phyloP scores from a whole-genome alignment of 2,888 invertebrate genomes.

The Actias luna region DNA sequence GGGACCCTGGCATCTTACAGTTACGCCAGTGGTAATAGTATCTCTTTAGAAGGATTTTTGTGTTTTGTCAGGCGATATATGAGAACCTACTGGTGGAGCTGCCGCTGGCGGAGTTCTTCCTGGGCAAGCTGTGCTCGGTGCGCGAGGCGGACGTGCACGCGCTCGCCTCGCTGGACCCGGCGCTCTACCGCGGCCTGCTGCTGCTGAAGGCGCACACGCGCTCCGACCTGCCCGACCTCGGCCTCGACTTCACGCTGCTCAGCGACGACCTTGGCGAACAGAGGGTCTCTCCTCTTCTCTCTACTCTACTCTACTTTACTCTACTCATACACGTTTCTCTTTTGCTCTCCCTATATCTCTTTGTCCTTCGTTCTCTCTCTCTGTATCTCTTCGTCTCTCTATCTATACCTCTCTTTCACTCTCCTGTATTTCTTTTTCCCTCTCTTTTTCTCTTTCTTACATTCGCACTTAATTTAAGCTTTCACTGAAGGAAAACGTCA shows the following conservation, averaged over 20 bases:
- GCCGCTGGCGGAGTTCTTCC: slow-evolving; percentile 97
- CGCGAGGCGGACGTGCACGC: slow-evolving; percentile 95
- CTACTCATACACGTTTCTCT: too few relatives aligned
- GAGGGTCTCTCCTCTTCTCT: slow-evolving; percentile 82
- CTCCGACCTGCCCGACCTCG: slow-evolving; percentile 93
- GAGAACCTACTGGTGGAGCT: slow-evolving; percentile 97
- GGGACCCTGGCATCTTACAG: too few relatives aligned
- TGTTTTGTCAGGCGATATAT: slow-evolving; percentile 90
- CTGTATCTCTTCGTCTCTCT: too few relatives aligned
- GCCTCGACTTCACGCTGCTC: slow-evolving; percentile 95
- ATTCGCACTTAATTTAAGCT: too few relatives aligned
- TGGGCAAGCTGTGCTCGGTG: slow-evolving; percentile 85
- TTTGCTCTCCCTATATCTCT: too few relatives aligned
- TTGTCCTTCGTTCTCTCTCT: too few relatives aligned
- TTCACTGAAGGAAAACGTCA: too few relatives aligned
- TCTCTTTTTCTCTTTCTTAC: too few relatives aligned
- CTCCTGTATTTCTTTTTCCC: too few relatives aligned
- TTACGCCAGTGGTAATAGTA: background rate
- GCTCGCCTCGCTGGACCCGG: slow-evolving; percentile 95
- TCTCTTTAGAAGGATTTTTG: background rate
- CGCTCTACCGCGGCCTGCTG: slow-evolving; percentile 94
- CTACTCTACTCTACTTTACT: background rate
- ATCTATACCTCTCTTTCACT: too few relatives aligned
- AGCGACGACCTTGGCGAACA: slow-evolving; percentile 95
- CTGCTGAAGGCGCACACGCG: slow-evolving; percentile 91